phyloP scores from a whole-genome alignment of 35 echinoderm and acorn worm genomes.

The Holothuria glaberrima region DNA sequence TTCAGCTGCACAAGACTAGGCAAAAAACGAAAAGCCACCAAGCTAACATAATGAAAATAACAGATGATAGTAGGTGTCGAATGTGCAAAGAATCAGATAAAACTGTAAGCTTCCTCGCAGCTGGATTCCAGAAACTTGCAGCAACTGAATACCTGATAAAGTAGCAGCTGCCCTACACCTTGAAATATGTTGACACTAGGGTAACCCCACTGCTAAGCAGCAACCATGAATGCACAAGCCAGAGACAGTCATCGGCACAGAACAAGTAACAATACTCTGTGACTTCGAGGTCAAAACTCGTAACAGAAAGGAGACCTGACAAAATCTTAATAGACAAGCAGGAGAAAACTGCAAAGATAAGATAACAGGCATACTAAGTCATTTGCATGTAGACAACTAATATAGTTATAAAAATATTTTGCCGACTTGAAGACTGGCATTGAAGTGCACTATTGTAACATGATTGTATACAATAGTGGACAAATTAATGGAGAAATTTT shows the following conservation, averaged over 20 bases:
- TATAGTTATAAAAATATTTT: too few species aligned
- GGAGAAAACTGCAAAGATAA: background rate
- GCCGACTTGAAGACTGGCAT: too few species aligned
- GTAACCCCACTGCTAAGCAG: background rate
- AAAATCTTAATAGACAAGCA: background rate
- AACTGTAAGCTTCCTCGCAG: background rate
- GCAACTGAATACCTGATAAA: background rate
- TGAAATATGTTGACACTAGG: background rate
- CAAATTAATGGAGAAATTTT: too few species aligned
- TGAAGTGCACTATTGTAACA: too few species aligned
- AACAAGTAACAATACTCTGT: slow-evolving; percentile 1
- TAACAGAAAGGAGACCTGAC: slow-evolving; percentile 19
- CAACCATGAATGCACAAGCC: background rate
- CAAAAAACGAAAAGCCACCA: slow-evolving; percentile 15
- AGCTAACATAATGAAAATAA: slow-evolving; percentile 10
- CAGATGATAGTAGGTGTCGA: slow-evolving; percentile 6
- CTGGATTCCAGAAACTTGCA: slow-evolving; percentile 17
- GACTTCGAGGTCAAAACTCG: slow-evolving; percentile 5
- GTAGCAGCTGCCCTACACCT: slow-evolving; percentile 11
- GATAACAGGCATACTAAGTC: too few species aligned
- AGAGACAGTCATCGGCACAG: background rate
- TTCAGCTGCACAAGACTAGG: slow-evolving; percentile 8
- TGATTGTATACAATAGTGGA: too few species aligned
- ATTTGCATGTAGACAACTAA: too few species aligned
- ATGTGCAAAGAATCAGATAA: slow-evolving; percentile 4